Base-by-base conservation (phyloP, 1,140 invertebrate genomes). In the Pantala flavescens region DNA sequence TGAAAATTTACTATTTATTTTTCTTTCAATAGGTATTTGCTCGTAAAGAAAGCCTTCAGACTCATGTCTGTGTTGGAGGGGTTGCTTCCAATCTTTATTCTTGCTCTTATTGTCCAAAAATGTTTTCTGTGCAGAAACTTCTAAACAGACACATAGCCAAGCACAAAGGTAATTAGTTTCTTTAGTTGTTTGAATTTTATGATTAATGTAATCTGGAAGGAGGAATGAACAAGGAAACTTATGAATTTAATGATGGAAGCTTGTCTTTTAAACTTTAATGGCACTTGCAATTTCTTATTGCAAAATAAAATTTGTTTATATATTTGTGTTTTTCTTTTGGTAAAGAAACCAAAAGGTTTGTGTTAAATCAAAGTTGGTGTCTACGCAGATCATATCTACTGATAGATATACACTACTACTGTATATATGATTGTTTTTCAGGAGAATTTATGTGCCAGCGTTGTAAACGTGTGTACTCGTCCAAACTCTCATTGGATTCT, bases 31-130 rank as follows among this genome's bases (percentile, higher is more conserved):
- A 77, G 77, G 77, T 77, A 71, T 79, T 78, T 75, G 77, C 78
- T 11, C 74, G 77, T 71, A 78, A 79, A 73, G 77, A 79, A 73
- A 79, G 77, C 74, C 73, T 79, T 49, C 0, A 76, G 7, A 76
- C 77, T 19, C 78, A 79, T 24, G 28, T 74, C 2, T 79, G 78
- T 74, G 72, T 72, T 19, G 49, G 73, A 49, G 76, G 76, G 28
- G 43, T 23, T n/a, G 73, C 73, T 24, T 63, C 73, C 21, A 14
- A 10, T 2, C 23, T 75, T 7, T 79, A 75, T 23, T 75, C 78
- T 42, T 79, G 78, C 73, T 74, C 76, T 10, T 76, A 76, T 55
- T 79, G 78, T 71, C 75, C 75, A 24, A 79, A 79, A 75, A 43
- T 74, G 43, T 79, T 79, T 73, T 42, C 74, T 36, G 23, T 74